Conservation (phyloP, 2,113 vertebrate genomes). For the Grammomys dolichurus region DNA sequence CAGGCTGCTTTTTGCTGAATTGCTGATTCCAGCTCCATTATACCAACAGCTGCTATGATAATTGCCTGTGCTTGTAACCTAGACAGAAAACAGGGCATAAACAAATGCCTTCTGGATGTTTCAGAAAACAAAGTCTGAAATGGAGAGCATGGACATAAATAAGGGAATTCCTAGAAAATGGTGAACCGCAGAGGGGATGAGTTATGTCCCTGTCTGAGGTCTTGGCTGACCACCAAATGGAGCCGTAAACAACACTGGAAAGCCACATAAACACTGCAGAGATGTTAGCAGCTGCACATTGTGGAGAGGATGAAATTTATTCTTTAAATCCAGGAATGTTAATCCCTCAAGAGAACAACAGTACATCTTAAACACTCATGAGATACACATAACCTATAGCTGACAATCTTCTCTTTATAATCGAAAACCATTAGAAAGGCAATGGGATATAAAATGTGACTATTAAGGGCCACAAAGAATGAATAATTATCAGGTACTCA, state of each 20-base stretch:
- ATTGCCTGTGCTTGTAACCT: not conserved
- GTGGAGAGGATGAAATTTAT: not conserved
- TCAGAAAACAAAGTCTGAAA: slow-evolving; percentile 3
- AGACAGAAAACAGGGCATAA: not conserved
- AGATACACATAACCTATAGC: not conserved
- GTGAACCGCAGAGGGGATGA: not conserved
- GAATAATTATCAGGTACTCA: not conserved
- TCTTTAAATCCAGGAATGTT: not conserved
- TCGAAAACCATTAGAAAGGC: not conserved
- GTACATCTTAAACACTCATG: not conserved
- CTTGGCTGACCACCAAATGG: not conserved
- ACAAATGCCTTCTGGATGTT: not conserved
- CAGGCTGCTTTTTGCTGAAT: not conserved
- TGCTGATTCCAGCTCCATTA: not conserved
- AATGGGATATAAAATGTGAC: not conserved
- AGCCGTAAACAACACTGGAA: not conserved
- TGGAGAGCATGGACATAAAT: not conserved
- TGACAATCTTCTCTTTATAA: not conserved
- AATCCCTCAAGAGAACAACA: not conserved
- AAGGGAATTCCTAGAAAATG: not conserved
- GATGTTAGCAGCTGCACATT: not conserved
- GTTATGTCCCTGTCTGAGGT: not conserved
- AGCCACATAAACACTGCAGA: not conserved
- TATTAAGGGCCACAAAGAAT: not conserved
- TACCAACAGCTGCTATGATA: not conserved